These are phyloP conservation scores for Urocolius indicus DNA, from an alignment of 2,113 vertebrate genomes.

Conservation along the genomic window DNA sequence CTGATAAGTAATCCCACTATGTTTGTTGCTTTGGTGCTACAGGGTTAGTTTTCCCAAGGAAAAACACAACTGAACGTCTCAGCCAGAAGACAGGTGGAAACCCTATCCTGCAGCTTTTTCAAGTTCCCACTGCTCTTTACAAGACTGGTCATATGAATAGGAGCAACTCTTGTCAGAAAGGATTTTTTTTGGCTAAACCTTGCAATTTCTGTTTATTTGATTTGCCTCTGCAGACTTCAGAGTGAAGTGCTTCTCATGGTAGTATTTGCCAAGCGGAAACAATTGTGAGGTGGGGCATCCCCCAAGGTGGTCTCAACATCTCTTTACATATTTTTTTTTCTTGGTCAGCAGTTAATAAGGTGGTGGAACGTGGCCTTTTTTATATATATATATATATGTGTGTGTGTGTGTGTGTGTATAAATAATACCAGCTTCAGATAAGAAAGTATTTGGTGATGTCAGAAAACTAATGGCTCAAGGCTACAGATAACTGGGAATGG, in stretches of 20 bases:
- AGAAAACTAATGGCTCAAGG: not conserved
- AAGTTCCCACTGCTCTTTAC: constrained; percentile 1
- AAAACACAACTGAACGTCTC: constrained; percentile 10
- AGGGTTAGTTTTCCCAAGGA: constrained; percentile 7
- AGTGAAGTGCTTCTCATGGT: not conserved
- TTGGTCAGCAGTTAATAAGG: not conserved
- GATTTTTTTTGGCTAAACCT: not conserved
- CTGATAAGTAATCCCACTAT: not conserved
- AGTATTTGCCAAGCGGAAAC: not conserved
- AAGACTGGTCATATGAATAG: not conserved
- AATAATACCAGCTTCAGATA: constrained; percentile 5
- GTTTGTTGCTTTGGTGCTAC: not conserved
- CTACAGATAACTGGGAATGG: not conserved
- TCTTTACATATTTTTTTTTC: not conserved
- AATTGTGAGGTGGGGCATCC: not conserved
- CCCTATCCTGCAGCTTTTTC: constrained; percentile 24
- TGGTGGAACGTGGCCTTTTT: not conserved
- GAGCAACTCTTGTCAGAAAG: not conserved
- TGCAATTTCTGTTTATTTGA: not conserved
- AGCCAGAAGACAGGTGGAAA: not conserved
- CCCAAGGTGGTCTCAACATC: not conserved
- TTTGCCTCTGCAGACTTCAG: not conserved
- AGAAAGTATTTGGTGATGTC: constrained; percentile 8
- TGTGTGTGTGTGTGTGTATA: not conserved
- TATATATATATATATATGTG: not conserved